A percentile compares a stretch with the other conserved stretches of the same genome.
phyloP scores from a whole-genome alignment of 1,140 invertebrate genomes.

The Drosophila pandora region DNA sequence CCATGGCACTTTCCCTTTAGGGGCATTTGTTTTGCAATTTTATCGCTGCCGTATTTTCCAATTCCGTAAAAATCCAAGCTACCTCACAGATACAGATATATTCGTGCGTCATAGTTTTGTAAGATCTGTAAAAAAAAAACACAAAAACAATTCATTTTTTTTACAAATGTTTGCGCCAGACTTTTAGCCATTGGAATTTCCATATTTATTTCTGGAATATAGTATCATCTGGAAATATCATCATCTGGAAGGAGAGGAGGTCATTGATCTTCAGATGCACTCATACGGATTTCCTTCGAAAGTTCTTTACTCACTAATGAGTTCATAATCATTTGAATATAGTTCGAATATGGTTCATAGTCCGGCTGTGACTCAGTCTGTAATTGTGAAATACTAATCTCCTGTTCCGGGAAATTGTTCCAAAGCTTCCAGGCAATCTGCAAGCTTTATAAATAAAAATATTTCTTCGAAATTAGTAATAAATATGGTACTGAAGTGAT shows the following conservation, averaged over 20 bases:
- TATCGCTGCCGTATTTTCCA: slow-evolving; percentile 49
- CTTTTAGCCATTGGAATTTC: slow-evolving; percentile 4
- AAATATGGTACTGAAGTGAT: slow-evolving; percentile 2
- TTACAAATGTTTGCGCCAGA: slow-evolving; percentile 2
- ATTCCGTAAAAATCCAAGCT: slow-evolving; percentile 33
- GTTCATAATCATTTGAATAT: not conserved
- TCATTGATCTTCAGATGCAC: slow-evolving; percentile 32
- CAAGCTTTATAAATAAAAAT: slow-evolving; percentile 24
- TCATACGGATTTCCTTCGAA: slow-evolving; percentile 33
- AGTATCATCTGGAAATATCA: not conserved
- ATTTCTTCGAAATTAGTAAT: slow-evolving; percentile 18
- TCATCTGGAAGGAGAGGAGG: slow-evolving; percentile 22
- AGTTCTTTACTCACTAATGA: slow-evolving; percentile 18
- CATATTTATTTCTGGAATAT: slow-evolving; percentile 25
- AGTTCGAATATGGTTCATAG: slow-evolving; percentile 30
- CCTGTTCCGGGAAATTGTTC: slow-evolving; percentile 26
- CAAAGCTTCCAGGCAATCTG: slow-evolving; percentile 6
- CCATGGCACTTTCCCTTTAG: slow-evolving; percentile 36
- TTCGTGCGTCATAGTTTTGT: slow-evolving; percentile 42
- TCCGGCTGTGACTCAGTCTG: slow-evolving; percentile 43
- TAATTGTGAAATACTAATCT: slow-evolving; percentile 30
- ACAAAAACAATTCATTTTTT: slow-evolving; percentile 6
- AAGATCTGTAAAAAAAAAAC: slow-evolving; percentile 9
- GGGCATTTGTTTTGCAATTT: slow-evolving; percentile 54
- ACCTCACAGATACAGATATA: slow-evolving; percentile 14